Evolutionary conservation across 2,797 vertebrate genomes (phyloP), one percentile per base, ranked within the genome.

Genomic region (Streptopelia turtur): DNA sequence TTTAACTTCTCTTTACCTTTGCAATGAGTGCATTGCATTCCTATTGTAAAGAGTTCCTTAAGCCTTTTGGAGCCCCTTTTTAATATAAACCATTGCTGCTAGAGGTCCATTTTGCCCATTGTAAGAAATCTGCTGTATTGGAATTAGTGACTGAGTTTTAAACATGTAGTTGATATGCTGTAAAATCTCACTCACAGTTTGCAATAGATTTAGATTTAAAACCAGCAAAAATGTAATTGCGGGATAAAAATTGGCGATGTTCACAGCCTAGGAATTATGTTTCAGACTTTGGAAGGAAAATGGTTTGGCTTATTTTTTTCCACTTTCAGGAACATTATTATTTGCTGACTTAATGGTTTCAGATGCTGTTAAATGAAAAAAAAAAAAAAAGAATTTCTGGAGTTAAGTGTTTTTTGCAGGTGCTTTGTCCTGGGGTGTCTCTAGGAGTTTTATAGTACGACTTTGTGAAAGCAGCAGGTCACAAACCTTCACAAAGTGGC

Each of bases 261-360:
- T 90, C 4, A 1, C 33, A 87, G 91, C 33, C 68, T 85, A 79
- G 88, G 95, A 94, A 87, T 93, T 95, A 60, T 68, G 33, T 94
- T 96, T 97, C 94, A 97, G 78, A 43, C 71, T 85, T 92, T 89
- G 90, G 86, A 95, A 96, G 56, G 53, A 89, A 94, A 95, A 90
- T 14, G 16, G 16, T 37, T 95, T 93, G 83, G 68, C 83, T 94
- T 91, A 4, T 93, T 96, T 95, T 92, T 93, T 96, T 86, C 56
- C 33, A 15, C 53, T 93, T 96, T 94, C 56, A 94, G 83, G 30
- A 94, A 80, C 60, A 61, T 60, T 89, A 24, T 89, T 93, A 71
- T 95, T 93, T 93, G 80, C 90, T 87, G 63, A 89, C 85, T 94
- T 94, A 87, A 87, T 90, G 56, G 37, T 87, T 94, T 96, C 81